A percentile compares a stretch with the other conserved stretches of the same genome.
These are phyloP conservation scores for Protobothrops mucrosquamatus DNA, from an alignment of 2,113 vertebrate species.

Conservation along the genomic window DNA sequence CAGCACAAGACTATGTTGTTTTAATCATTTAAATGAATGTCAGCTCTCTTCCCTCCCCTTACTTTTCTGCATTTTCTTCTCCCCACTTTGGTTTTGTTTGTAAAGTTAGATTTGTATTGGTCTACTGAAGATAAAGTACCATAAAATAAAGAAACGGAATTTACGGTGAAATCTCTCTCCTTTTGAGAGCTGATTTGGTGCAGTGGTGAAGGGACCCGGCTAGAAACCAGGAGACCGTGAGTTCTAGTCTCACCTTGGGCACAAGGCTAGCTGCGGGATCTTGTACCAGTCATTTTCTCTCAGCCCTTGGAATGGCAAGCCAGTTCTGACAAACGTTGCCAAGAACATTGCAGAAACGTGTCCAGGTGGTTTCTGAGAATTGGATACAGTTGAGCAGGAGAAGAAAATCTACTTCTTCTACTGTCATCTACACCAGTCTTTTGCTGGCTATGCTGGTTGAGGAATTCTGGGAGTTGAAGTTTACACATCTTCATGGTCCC, in stretches of 20 bases:
- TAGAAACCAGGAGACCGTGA: neutral
- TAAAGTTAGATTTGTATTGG: neutral
- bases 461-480: too few species aligned
- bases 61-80: neutral
- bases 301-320: neutral
- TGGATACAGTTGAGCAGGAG: neutral
- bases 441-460: too few species aligned
- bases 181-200: neutral
- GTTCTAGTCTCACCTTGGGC: neutral
- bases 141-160: neutral
- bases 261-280: neutral
- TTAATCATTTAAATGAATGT: neutral
- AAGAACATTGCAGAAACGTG: neutral
- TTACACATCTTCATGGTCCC: too few species aligned
- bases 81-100: neutral
- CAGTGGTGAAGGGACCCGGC: neutral
- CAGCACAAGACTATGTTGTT: neutral
- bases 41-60: neutral
- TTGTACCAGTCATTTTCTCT: neutral
- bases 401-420: neutral
- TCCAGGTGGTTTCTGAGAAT: neutral
- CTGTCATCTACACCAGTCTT: neutral
- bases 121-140: neutral
- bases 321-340: neutral
- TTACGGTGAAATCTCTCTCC: neutral